Evolutionary conservation across 2,113 vertebrate species (phyloP).

Genomic region (Canis aureus): DNA sequence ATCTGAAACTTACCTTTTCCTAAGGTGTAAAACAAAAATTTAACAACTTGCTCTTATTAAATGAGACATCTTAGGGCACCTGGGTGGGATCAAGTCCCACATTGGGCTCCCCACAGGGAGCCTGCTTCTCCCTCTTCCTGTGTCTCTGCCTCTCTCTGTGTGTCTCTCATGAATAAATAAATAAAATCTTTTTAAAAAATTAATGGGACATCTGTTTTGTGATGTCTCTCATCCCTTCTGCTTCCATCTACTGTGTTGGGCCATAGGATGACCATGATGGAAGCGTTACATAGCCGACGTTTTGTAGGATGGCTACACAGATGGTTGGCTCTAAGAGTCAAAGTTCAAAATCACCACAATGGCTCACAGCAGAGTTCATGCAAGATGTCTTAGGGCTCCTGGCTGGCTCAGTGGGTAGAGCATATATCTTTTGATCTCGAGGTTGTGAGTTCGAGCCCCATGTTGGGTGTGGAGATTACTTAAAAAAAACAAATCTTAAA

Average conservation of each 20-base stretch:
- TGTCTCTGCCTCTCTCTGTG: too few species aligned
- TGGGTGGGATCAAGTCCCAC: too few species aligned
- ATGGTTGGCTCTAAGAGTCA: not conserved
- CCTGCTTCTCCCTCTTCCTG: too few species aligned
- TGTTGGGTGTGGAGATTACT: not conserved
- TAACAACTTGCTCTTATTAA: not conserved
- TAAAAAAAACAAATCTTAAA: not conserved
- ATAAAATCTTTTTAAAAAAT: too few species aligned
- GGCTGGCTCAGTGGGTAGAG: not conserved
- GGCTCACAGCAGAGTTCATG: not conserved
- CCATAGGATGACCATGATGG: not conserved
- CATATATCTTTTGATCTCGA: not conserved
- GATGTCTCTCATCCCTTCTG: not conserved
- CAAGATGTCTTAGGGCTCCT: not conserved
- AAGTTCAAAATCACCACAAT: not conserved
- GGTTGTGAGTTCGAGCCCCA: not conserved
- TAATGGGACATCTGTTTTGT: too few species aligned
- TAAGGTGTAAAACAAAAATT: not conserved
- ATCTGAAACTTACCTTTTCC: not conserved
- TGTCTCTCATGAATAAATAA: too few species aligned
- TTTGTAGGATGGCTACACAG: not conserved
- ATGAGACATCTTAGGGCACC: not conserved
- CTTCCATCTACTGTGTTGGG: not conserved
- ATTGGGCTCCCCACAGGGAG: too few species aligned
- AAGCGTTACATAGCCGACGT: accelerated